Conservation (phyloP, 2,797 vertebrate genomes). For the Sebastes elongatus region DNA sequence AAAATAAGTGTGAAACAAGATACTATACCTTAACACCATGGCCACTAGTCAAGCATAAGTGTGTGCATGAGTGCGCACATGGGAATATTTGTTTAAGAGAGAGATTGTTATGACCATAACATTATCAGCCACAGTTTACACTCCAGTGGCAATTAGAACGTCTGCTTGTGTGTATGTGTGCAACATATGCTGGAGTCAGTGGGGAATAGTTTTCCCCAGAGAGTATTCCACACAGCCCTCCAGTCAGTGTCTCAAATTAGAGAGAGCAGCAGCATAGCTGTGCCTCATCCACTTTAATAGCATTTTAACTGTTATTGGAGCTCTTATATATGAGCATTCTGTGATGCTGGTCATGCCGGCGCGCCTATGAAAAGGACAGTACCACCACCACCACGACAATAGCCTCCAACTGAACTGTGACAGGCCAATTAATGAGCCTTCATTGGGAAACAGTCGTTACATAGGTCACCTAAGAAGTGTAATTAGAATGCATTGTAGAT, state of each 20-base stretch:
- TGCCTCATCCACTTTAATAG: conserved; percentile 88
- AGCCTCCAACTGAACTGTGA: conserved; percentile 93
- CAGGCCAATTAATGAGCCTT: conserved; percentile 96
- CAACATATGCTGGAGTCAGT: conserved; percentile 64
- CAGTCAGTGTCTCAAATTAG: conserved; percentile 93
- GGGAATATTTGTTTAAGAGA: conserved; percentile 56
- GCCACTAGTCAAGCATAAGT: neutral
- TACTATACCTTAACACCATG: neutral
- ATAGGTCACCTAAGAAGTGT: conserved; percentile 94
- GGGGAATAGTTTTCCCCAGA: conserved; percentile 84
- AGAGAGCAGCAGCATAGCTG: conserved; percentile 85
- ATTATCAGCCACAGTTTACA: conserved; percentile 88
- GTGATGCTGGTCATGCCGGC: conserved; percentile 89
- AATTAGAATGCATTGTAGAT: conserved; percentile 97
- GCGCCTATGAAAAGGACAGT: conserved; percentile 89
- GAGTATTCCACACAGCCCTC: conserved; percentile 87
- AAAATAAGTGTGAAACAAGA: neutral
- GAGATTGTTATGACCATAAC: conserved; percentile 75
- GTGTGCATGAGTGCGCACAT: neutral
- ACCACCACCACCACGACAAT: conserved; percentile 82
- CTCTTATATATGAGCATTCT: conserved; percentile 84
- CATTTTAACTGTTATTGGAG: conserved; percentile 89
- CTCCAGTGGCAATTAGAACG: conserved; percentile 88
- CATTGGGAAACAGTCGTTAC: conserved; percentile 91
- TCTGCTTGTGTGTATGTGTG: conserved; percentile 13